Evolutionary conservation across 2,888 invertebrate genomes (phyloP), one percentile per base, ranked within the genome.

Genomic region (Acholoe squamosa): DNA sequence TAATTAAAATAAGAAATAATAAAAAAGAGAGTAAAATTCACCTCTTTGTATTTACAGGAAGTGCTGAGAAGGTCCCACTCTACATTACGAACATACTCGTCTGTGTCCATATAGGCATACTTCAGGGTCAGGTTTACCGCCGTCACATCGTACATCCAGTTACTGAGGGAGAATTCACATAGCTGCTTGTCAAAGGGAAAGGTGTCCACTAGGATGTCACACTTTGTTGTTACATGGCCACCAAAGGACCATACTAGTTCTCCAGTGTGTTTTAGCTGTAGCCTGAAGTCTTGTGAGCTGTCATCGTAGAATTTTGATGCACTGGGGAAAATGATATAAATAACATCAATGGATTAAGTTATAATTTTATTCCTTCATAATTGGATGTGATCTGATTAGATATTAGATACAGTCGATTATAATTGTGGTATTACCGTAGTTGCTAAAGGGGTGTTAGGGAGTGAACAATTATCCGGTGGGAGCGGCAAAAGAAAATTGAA

Each of bases 101-200:
- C 25, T 22, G 19, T 51, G 31, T 86, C 86, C 56, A 86, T 52
- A 0, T 19, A 16, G 28, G 1, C 1, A 10, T 28, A 0, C 52
- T 5, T 31, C 52, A 31, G 25, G 3, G 28, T 86, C n/a, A 86
- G 52, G 19, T 86, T 86, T 1, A 86, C 86, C 12, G 86, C 52
- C n/a, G 22, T 10, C 54, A 54, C 86, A 28, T 86, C 86, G 33
- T 86, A 86, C 86, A 86, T 86, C 86, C 86, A 86, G 54, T 86
- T 86, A n/a, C 28, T 86, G 25, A 86, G 22, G 0, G 86, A 19
- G 28, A 86, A 86, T 28, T 86, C 28, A 86, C 86, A 86, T 10
- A n/a, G 28, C 28, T 86, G 86, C 25, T 52, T 28, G 86, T 86
- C 86, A 28, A 86, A 86, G 22, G 86, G 86, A 33, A 86, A 86